Evolutionary conservation across 1,140 invertebrate species (phyloP).

Genomic region (Laupala kohalensis): DNA sequence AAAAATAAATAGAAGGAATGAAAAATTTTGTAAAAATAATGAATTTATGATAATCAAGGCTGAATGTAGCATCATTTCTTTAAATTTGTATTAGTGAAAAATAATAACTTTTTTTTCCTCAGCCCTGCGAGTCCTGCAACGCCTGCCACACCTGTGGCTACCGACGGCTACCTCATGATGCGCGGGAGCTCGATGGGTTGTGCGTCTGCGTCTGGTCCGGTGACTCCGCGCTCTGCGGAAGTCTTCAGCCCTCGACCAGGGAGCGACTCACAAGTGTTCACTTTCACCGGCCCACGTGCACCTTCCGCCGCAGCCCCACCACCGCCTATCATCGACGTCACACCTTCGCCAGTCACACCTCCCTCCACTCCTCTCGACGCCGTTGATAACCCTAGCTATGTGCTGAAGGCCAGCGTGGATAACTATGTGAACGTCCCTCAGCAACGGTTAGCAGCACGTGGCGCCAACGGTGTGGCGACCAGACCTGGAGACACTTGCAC

Average conservation of each 20-base stretch:
- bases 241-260: neutral
- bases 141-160: neutral
- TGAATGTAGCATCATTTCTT: no score
- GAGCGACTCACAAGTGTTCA: neutral
- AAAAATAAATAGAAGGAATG: no score
- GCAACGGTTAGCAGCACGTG: constrained; percentile 29
- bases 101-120: no score
- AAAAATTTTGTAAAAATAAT: no score
- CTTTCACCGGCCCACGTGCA: neutral
- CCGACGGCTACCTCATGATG: neutral
- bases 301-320: no score
- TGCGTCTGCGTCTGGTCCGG: neutral
- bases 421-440: constrained; percentile 46
- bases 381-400: neutral
- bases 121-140: neutral
- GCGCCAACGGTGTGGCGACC: no score
- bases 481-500: no score
- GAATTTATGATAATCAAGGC: no score
- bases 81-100: no score
- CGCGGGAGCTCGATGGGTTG: no score
- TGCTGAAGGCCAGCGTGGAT: constrained; percentile 32
- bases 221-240: neutral
- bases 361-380: no score
- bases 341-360: neutral
- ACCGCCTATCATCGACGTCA: no score